Base-by-base conservation (phyloP, 2,888 invertebrate species). In the Bruchidius siliquastri region DNA sequence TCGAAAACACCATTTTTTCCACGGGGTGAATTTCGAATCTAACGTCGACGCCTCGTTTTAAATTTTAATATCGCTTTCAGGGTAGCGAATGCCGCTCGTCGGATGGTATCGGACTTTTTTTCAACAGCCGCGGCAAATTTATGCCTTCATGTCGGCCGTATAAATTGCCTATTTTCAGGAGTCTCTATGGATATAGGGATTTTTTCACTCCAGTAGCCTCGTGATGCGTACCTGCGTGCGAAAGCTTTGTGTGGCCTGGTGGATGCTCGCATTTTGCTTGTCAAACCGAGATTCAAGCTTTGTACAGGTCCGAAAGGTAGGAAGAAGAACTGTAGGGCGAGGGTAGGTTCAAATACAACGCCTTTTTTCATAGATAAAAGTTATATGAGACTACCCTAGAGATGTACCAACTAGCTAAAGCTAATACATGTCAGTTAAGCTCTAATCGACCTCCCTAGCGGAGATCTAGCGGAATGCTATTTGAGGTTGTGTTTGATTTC, bases 11-110 rank as follows among this genome's bases (percentile, higher is more conserved):
- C 49, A 49, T 49, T 73, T 75, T 74, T 75, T 74, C 69, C 72
- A 67, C 49, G 49, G 49, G 49, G 13, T 13, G 18, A 49, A 49
- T 49, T 49, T 49, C 49, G 75, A 74, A 74, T 75, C 72, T 76
- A 77, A 77, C 76, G 75, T 73, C 73, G 74, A 74, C 72, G 70
- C 71, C 75, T 73, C 74, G 74, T 75, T 76, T 75, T 75, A 76
- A 77, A 76, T 76, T 75, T 77, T 76, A 75, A 74, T 75, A 75
- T 74, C 71, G 72, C 75, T 75, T 75, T 70, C 73, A 26, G 49
- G 21, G 20, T 21, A 49, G 49, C 49, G 49, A 26, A 26, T 26
- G 26, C 26, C 26, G 26, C 26, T 26, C 26, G 26, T 26, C 49
- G 49, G 49, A 49, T 49, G 6, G 49, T 49, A 49, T 49, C 49